Conservation (phyloP, 2,797 vertebrate genomes). For the Delichon dasypus region DNA sequence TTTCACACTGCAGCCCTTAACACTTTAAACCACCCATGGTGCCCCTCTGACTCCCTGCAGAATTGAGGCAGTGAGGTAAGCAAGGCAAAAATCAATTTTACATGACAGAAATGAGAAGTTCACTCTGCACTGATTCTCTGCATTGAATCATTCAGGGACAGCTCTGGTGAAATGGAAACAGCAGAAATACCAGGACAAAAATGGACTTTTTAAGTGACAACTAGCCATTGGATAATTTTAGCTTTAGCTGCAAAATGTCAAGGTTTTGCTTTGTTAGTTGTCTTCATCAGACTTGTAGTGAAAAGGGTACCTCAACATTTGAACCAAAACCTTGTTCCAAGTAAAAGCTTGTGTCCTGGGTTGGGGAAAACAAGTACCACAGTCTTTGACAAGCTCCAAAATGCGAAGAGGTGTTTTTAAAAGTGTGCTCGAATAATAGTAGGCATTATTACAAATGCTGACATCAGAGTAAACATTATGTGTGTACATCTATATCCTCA, state of each 20-base stretch:
- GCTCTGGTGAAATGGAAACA: not conserved
- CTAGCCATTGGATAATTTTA: not conserved
- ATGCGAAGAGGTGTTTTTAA: not conserved
- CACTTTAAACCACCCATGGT: not conserved
- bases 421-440: not conserved
- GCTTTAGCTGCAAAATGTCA: not conserved
- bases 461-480: not conserved
- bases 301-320: not conserved
- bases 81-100: not conserved
- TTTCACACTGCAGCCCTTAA: not conserved
- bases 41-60: not conserved
- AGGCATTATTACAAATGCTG: not conserved
- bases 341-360: not conserved
- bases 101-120: not conserved
- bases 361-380: not conserved
- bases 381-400: not conserved
- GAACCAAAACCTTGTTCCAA: not conserved
- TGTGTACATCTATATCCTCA: not conserved
- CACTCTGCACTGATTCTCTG: not conserved
- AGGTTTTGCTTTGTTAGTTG: not conserved
- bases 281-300: not conserved
- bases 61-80: not conserved
- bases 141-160: not conserved
- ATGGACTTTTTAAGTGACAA: not conserved
- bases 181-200: not conserved